Percentiles rank a stretch among this genome's conserved stretches.
These are phyloP conservation scores for Euglossa dilemma DNA, from an alignment of 1,140 invertebrate genomes.

Conservation along the genomic window DNA sequence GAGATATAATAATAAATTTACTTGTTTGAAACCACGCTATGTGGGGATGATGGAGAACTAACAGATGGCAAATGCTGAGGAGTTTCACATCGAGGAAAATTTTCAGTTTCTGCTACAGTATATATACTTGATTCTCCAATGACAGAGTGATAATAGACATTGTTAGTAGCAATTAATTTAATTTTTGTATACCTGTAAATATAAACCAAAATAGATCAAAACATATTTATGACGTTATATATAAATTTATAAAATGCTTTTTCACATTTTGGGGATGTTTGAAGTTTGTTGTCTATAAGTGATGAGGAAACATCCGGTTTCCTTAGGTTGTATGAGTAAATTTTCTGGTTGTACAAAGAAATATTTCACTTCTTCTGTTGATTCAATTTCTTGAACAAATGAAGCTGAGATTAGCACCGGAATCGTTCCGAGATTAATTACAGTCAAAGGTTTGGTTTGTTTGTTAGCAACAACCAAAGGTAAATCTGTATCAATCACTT, in stretches of 20 bases:
- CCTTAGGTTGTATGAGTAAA: conserved; percentile 63
- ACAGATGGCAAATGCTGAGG: conserved; percentile 64
- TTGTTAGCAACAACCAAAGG: conserved; percentile 69
- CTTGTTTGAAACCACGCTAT: conserved; percentile 73
- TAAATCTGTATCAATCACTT: conserved; percentile 68
- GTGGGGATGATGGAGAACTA: conserved; percentile 76
- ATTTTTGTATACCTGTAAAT: conserved; percentile 67
- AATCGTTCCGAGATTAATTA: conserved; percentile 72
- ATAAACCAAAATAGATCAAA: conserved; percentile 16
- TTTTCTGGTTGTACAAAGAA: conserved; percentile 69
- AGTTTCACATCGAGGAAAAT: conserved; percentile 73
- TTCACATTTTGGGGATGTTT: conserved; percentile 65
- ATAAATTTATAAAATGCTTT: conserved; percentile 23
- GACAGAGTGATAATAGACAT: conserved; percentile 67
- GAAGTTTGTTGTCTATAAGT: conserved; percentile 67
- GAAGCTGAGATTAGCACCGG: conserved; percentile 53
- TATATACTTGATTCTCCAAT: conserved; percentile 61
- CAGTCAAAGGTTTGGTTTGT: conserved; percentile 67
- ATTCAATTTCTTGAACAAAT: conserved; percentile 35
- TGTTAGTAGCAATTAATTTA: conserved; percentile 66
- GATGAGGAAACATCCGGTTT: conserved; percentile 68
- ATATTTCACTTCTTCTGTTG: conserved; percentile 40
- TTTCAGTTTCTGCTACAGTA: conserved; percentile 58
- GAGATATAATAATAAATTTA: conserved; percentile 47
- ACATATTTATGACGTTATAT: conserved; percentile 17